Evolutionary conservation across 2,797 vertebrate genomes (phyloP).

Genomic region (Gadopsis bispinosus): DNA sequence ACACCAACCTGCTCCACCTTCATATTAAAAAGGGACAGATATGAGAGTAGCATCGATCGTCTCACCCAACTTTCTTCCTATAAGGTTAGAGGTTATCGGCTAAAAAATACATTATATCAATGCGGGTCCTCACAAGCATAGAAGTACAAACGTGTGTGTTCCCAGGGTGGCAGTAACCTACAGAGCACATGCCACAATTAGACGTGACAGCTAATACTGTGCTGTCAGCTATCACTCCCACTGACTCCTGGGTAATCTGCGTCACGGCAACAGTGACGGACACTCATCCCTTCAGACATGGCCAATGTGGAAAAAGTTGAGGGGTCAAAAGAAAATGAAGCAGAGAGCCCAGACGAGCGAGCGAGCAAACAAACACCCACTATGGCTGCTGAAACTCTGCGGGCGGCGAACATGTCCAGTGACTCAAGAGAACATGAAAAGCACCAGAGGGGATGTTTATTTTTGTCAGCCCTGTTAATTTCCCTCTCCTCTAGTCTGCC

Average conservation of each 20-base stretch:
- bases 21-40: not conserved
- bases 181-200: conserved; percentile 52
- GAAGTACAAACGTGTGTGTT: not conserved
- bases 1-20: not conserved
- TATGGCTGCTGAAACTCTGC: conserved; percentile 45
- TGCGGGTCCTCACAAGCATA: not conserved
- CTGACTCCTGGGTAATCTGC: conserved; percentile 64
- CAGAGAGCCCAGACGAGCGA: not conserved
- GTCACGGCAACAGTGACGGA: conserved; percentile 69
- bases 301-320: conserved; percentile 63
- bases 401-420: conserved; percentile 50
- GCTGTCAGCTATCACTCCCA: conserved; percentile 44
- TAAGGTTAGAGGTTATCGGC: not conserved
- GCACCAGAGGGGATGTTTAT: conserved; percentile 66
- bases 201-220: conserved; percentile 69
- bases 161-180: conserved; percentile 33
- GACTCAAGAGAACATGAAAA: conserved; percentile 61
- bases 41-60: not conserved
- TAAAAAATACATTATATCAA: not conserved
- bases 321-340: conserved; percentile 47
- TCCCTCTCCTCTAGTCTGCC: conserved; percentile 35
- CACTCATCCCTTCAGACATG: conserved; percentile 64
- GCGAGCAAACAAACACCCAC: conserved; percentile 47
- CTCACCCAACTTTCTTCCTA: not conserved
- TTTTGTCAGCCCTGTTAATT: conserved; percentile 59